These are phyloP conservation scores for Bimastos eiseni DNA, from an alignment of 2,888 invertebrate genomes.

Conservation along the genomic window DNA sequence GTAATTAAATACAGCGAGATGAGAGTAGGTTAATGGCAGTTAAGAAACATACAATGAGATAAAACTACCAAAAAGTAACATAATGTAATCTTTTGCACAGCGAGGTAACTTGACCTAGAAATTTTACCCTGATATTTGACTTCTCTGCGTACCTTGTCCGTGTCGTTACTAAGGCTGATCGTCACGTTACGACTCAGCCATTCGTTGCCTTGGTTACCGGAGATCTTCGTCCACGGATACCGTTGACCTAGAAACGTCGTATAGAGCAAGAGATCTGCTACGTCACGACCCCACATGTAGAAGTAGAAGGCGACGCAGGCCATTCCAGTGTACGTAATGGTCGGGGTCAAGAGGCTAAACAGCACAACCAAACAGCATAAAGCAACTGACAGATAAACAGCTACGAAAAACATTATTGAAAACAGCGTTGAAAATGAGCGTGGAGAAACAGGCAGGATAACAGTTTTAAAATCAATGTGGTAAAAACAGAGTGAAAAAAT, in stretches of 20 bases:
- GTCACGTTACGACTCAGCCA: conserved; percentile 49
- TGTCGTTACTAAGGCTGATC: conserved; percentile 18
- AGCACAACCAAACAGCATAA: too few relatives aligned
- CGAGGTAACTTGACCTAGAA: not conserved
- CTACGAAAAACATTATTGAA: not conserved
- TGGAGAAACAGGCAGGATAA: not conserved
- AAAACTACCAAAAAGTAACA: not conserved
- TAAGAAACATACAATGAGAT: not conserved
- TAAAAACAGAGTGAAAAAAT: too few relatives aligned
- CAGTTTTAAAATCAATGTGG: too few relatives aligned
- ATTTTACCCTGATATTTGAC: not conserved
- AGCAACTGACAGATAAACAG: not conserved
- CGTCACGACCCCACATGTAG: conserved; percentile 50
- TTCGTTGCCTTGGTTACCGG: conserved; percentile 51
- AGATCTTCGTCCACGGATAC: conserved; percentile 44
- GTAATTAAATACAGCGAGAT: not conserved
- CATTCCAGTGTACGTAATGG: conserved; percentile 44
- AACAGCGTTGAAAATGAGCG: not conserved
- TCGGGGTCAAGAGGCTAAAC: conserved; percentile 38
- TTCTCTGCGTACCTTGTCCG: conserved; percentile 26
- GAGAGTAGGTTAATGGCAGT: not conserved
- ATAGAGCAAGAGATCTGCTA: conserved; percentile 45
- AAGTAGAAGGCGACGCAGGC: conserved; percentile 52
- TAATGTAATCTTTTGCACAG: not conserved
- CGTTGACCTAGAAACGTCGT: conserved; percentile 29